Evolutionary conservation across 2,888 invertebrate species (phyloP).

Genomic region (Acanthococcus lagerstroemiae): DNA sequence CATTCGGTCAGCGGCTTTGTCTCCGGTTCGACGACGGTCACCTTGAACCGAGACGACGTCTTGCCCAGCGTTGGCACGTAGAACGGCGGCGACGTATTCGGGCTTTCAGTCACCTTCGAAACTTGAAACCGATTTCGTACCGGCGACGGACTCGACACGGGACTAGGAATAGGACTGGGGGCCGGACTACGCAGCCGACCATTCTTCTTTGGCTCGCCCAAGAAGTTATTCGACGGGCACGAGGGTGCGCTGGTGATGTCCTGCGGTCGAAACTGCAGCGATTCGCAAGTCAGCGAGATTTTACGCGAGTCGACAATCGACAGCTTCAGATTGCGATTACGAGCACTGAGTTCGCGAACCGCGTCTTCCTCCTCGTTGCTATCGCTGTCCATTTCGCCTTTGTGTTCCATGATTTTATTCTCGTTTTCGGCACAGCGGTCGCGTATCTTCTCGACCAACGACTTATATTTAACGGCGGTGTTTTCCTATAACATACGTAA

Average conservation of each 20-base stretch:
- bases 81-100: constrained; percentile 1
- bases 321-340: constrained; percentile 36
- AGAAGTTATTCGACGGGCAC: constrained; percentile 33
- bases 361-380: constrained; percentile 33
- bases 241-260: constrained; percentile 34
- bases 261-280: constrained; percentile 41
- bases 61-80: not conserved
- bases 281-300: constrained; percentile 62
- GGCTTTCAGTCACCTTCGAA: constrained; percentile 43
- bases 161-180: constrained; percentile 54
- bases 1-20: not conserved
- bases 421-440: constrained; percentile 51
- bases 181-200: constrained; percentile 56
- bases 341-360: constrained; percentile 31
- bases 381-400: constrained; percentile 11
- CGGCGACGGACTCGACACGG: constrained; percentile 53
- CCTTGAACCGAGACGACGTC: constrained; percentile 18
- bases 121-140: constrained; percentile 43
- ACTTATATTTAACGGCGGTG: constrained; percentile 41
- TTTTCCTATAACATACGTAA: constrained; percentile 40
- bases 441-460: constrained; percentile 49
- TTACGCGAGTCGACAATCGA: constrained; percentile 48
- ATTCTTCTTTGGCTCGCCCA: constrained; percentile 42
- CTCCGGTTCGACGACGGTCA: constrained; percentile 40
- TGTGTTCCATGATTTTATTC: constrained; percentile 25